These are phyloP conservation scores for Rotaria socialis DNA, from an alignment of 2,888 invertebrate genomes.

Conservation along the genomic window DNA sequence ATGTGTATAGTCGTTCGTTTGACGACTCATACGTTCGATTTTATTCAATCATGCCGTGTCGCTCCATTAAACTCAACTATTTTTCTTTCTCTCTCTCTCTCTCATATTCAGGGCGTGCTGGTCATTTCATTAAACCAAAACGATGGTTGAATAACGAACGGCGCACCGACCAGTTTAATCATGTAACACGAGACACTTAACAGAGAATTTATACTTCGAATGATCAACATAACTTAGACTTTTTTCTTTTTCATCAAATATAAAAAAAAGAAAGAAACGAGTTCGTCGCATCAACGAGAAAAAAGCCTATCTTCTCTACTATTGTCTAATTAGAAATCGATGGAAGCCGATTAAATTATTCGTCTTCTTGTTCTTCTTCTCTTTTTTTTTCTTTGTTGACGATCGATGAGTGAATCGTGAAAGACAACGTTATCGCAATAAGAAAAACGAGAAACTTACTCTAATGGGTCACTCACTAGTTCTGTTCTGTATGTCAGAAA, in stretches of 20 bases:
- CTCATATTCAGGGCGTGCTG: neutral
- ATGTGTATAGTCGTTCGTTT: constrained; percentile 12
- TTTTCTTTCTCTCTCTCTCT: neutral
- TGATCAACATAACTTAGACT: neutral
- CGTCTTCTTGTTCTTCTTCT: neutral
- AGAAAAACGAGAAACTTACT: neutral
- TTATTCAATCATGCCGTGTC: neutral
- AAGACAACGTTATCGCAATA: neutral
- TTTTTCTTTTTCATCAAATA: neutral
- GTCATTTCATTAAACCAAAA: constrained; percentile 22
- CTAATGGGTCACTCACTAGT: constrained; percentile 4
- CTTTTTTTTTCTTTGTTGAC: neutral
- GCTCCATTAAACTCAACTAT: constrained; percentile 36
- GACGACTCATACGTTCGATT: constrained; percentile 16
- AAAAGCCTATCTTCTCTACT: neutral
- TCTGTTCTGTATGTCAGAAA: neutral
- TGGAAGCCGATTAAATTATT: constrained; percentile 32
- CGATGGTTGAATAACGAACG: constrained; percentile 24
- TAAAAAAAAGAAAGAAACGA: neutral
- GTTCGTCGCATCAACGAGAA: neutral
- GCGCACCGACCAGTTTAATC: constrained; percentile 15
- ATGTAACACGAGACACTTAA: constrained; percentile 26
- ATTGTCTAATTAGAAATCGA: constrained; percentile 22
- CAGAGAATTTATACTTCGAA: constrained; percentile 12
- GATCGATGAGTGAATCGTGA: constrained; percentile 5